Percentiles rank a stretch among this genome's conserved stretches.
These are phyloP conservation scores for Microtus pennsylvanicus DNA, from an alignment of 2,113 vertebrate genomes.

Conservation along the genomic window DNA sequence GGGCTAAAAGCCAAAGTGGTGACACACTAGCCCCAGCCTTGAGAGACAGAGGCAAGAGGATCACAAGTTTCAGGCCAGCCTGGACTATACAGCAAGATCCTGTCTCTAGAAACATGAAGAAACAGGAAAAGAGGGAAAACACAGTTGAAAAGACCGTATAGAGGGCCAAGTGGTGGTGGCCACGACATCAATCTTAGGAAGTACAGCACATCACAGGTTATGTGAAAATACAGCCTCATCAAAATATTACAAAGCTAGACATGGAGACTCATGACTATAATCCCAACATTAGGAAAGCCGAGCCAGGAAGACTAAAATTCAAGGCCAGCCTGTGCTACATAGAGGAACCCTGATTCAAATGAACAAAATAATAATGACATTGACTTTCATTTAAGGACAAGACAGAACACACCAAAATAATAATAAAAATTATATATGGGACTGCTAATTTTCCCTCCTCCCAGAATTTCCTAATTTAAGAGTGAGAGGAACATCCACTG, in stretches of 20 bases:
- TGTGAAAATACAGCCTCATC: neutral
- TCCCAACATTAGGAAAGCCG: neutral
- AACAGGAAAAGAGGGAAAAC: neutral
- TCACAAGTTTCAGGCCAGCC: neutral
- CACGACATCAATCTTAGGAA: neutral
- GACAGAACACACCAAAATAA: slow-evolving; percentile 44
- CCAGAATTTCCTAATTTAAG: neutral
- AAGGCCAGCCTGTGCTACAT: neutral
- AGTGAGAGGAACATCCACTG: too few species aligned
- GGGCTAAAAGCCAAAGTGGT: neutral
- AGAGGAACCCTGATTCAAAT: neutral
- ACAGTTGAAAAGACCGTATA: neutral
- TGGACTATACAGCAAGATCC: neutral
- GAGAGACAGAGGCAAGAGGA: neutral
- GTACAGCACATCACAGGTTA: neutral
- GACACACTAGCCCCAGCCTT: neutral
- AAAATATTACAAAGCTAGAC: neutral
- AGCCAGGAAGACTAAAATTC: too few species aligned
- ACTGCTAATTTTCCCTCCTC: neutral
- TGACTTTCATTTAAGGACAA: neutral
- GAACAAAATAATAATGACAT: neutral
- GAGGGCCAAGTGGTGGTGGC: neutral
- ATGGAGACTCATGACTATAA: neutral
- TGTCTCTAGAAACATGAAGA: neutral
- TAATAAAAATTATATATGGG: neutral